Conservation (phyloP, 2,888 invertebrate genomes). For the Helicoverpa assulta region DNA sequence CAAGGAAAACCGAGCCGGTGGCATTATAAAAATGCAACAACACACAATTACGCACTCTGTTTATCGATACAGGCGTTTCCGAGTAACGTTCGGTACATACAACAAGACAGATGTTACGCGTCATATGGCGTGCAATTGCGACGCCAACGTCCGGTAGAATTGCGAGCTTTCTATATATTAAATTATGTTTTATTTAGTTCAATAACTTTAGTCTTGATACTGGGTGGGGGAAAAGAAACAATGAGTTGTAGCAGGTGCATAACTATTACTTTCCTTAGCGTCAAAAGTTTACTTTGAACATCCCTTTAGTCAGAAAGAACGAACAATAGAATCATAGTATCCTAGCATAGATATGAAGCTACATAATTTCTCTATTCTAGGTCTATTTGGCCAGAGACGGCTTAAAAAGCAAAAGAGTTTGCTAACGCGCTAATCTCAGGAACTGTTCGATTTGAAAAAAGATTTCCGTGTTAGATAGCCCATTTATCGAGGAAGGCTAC, state of each 20-base stretch:
- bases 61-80: constrained; percentile 45
- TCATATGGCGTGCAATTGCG: constrained; percentile 51
- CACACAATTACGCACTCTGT: constrained; percentile 1
- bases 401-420: no score
- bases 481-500: no score
- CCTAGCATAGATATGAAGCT: no score
- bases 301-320: no score
- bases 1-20: no score
- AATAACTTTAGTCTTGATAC: constrained; percentile 9
- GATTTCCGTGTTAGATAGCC: no score
- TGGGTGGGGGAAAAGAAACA: neutral
- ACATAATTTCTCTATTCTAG: no score
- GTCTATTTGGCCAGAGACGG: no score
- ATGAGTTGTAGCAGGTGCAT: neutral
- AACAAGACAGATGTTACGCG: constrained; percentile 48
- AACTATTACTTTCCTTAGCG: neutral
- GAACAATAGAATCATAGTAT: no score
- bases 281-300: neutral
- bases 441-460: no score
- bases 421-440: no score
- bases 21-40: no score
- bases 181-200: constrained; percentile 1
- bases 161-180: constrained; percentile 39
- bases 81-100: constrained; percentile 41
- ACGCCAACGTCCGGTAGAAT: constrained; percentile 48